These are phyloP conservation scores for Aelia acuminata DNA, from an alignment of 2,888 invertebrate genomes.

Conservation along the genomic window DNA sequence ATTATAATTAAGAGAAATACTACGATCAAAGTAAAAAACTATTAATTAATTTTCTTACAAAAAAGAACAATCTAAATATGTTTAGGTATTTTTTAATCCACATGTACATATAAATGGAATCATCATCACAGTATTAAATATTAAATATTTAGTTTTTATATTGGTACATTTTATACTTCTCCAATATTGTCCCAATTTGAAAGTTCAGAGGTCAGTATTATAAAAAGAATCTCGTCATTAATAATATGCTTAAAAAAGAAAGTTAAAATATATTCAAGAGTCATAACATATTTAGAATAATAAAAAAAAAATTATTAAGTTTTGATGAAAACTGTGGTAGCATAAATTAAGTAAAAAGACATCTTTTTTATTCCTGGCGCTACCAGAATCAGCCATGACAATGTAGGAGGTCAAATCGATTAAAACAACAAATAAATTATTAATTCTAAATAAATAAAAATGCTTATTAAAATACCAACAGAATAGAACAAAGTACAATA, in stretches of 20 bases:
- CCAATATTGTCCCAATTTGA: background rate
- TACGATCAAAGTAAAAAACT: background rate
- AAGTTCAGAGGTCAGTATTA: background rate
- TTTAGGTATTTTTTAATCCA: background rate
- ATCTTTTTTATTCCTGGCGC: background rate
- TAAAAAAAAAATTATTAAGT: no score
- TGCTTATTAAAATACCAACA: no score
- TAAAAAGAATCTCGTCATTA: background rate
- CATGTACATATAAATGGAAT: background rate
- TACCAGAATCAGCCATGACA: no score
- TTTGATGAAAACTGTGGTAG: background rate
- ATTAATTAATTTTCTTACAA: background rate
- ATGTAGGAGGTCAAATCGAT: no score
- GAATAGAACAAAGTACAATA: no score
- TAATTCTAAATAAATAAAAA: no score
- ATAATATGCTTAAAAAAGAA: background rate
- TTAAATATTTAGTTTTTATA: background rate
- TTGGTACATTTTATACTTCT: background rate
- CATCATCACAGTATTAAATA: slow-evolving; percentile 22
- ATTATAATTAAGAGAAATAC: background rate
- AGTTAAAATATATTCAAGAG: background rate
- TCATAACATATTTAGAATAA: background rate
- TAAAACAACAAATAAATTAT: no score
- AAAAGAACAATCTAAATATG: background rate
- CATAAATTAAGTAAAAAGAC: background rate